Conservation (phyloP, 2,888 invertebrate genomes). For the Drosophila neutralis region DNA sequence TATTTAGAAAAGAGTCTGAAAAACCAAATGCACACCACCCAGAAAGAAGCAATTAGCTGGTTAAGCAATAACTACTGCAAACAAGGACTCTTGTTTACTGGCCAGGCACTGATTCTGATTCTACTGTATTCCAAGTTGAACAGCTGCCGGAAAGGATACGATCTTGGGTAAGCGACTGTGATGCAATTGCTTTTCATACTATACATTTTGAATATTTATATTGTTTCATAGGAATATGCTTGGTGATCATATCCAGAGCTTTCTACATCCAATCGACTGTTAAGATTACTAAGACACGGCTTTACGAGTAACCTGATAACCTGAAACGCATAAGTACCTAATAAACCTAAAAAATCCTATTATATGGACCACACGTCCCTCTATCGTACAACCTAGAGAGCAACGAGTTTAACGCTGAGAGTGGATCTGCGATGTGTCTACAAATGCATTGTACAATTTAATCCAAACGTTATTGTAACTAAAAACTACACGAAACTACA, state of each 20-base stretch:
- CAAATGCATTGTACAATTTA: constrained; percentile 61
- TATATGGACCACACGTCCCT: constrained; percentile 12
- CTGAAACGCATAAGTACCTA: constrained; percentile 54
- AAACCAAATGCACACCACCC: neutral
- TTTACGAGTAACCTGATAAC: constrained; percentile 17
- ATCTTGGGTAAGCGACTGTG: constrained; percentile 41
- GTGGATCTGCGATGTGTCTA: constrained; percentile 47
- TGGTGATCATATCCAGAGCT: constrained; percentile 38
- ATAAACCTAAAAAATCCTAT: constrained; percentile 17
- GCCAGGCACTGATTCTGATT: constrained; percentile 50
- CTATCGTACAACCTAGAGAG: constrained; percentile 32
- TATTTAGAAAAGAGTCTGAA: neutral
- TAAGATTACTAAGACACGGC: constrained; percentile 26
- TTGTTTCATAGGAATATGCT: constrained; percentile 38
- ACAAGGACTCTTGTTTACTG: constrained; percentile 48
- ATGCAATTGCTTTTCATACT: neutral
- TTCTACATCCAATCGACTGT: constrained; percentile 48
- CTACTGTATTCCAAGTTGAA: constrained; percentile 48
- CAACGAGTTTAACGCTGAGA: constrained; percentile 54
- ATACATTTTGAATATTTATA: too few species aligned
- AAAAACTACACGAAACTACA: constrained; percentile 54
- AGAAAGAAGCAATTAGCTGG: constrained; percentile 29
- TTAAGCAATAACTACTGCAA: constrained; percentile 30
- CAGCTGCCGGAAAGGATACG: constrained; percentile 39
- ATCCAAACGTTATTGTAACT: constrained; percentile 68